Evolutionary conservation across 2,888 invertebrate genomes (phyloP).

Genomic region (Archips crataeganus): DNA sequence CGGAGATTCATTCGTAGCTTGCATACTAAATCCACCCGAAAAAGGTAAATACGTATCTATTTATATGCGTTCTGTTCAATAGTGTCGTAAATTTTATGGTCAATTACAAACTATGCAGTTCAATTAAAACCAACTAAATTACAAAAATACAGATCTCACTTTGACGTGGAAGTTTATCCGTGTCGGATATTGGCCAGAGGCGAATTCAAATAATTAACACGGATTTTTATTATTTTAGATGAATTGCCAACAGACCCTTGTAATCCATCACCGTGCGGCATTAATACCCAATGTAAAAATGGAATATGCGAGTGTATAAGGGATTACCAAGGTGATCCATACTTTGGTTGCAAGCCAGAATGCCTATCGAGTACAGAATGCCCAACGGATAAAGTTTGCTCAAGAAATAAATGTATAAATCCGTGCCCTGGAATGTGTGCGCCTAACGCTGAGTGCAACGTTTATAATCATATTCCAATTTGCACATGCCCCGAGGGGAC

Average conservation of each 20-base stretch:
- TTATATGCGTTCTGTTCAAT: no score
- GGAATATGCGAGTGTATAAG: constrained; percentile 89
- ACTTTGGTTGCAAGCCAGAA: constrained; percentile 91
- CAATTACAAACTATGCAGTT: no score
- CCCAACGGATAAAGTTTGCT: constrained; percentile 88
- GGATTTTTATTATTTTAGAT: constrained; percentile 61
- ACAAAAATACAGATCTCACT: no score
- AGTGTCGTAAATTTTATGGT: no score
- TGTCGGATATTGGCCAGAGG: not conserved
- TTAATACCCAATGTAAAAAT: constrained; percentile 87
- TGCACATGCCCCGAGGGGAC: constrained; percentile 88
- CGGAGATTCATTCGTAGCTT: constrained; percentile 92
- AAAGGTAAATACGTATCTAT: constrained; percentile 59
- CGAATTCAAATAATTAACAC: not conserved
- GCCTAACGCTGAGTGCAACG: constrained; percentile 83
- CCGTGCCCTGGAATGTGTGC: constrained; percentile 92
- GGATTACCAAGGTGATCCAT: constrained; percentile 92
- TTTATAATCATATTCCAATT: constrained; percentile 89
- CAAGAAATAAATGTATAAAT: constrained; percentile 90
- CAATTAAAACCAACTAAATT: no score
- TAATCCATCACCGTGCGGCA: constrained; percentile 90
- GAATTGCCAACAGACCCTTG: constrained; percentile 86
- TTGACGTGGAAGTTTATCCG: no score
- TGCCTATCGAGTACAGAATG: constrained; percentile 92
- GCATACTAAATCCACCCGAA: constrained; percentile 80